Conservation (phyloP, 2,797 vertebrate genomes). For the Pseudocheirus occidentalis region DNA sequence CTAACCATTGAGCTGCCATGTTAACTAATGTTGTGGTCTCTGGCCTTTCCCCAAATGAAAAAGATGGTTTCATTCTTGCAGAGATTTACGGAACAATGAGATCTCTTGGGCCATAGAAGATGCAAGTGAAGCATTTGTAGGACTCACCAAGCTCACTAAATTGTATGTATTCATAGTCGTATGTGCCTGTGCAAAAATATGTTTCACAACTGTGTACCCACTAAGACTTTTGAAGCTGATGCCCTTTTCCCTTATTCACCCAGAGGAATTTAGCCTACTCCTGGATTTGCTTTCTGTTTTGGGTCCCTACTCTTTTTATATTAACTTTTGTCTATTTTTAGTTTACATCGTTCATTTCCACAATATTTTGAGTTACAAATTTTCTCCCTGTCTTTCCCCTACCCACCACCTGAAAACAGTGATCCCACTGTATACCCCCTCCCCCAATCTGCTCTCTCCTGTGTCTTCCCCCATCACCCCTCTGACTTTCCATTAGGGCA, state of each 20-base stretch:
- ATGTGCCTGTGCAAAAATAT: background rate
- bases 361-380: too few species aligned
- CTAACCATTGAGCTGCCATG: background rate
- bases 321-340: too few species aligned
- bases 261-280: constrained; percentile 15
- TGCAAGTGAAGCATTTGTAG: constrained; percentile 92
- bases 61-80: constrained; percentile 77
- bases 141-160: constrained; percentile 93
- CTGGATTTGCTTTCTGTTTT: background rate
- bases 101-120: constrained; percentile 99
- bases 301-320: background rate
- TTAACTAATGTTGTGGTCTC: constrained; percentile 13
- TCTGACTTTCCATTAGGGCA: too few species aligned
- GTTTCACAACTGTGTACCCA: constrained; percentile 53
- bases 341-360: too few species aligned
- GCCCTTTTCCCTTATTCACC: constrained; percentile 1
- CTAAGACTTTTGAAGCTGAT: constrained; percentile 13
- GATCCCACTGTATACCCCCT: too few species aligned
- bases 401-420: too few species aligned
- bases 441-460: too few species aligned
- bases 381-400: too few species aligned
- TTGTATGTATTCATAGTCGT: constrained; percentile 87
- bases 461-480: too few species aligned
- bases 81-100: constrained; percentile 96
- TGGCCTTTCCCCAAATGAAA: constrained; percentile 37